Evolutionary conservation across 2,888 invertebrate species (phyloP).

Genomic region (Pseudococcus jackbeardsleyi): DNA sequence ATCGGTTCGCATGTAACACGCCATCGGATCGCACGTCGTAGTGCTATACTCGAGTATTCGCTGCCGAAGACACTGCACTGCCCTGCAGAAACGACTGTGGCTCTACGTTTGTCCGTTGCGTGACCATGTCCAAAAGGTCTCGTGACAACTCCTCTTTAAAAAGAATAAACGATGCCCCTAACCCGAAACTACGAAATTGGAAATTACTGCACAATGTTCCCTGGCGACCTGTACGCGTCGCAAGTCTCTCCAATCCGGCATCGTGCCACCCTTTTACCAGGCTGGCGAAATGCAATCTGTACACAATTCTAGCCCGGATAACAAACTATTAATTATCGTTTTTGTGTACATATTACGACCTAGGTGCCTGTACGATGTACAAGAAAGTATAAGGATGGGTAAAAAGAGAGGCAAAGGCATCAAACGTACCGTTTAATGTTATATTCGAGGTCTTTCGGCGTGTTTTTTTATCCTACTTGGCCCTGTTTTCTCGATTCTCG

Average conservation of each 20-base stretch:
- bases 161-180: slow-evolving; percentile 64
- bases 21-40: slow-evolving; percentile 25
- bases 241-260: neutral
- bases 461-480: neutral
- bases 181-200: slow-evolving; percentile 53
- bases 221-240: slow-evolving; percentile 8
- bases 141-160: slow-evolving; percentile 64
- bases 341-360: neutral
- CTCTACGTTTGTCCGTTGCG: slow-evolving; percentile 50
- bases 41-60: neutral
- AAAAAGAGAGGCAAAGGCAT: neutral
- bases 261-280: neutral
- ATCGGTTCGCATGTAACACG: slow-evolving; percentile 64
- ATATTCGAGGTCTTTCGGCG: neutral
- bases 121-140: slow-evolving; percentile 60
- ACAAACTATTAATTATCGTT: slow-evolving; percentile 53
- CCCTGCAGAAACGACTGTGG: neutral
- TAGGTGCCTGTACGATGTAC: neutral
- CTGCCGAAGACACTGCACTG: neutral
- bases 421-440: neutral
- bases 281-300: slow-evolving; percentile 41
- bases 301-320: slow-evolving; percentile 42
- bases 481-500: neutral
- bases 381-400: neutral
- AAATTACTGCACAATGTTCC: slow-evolving; percentile 41